Evolutionary conservation across 2,888 invertebrate genomes (phyloP).

Genomic region (Harpalus rubripes): DNA sequence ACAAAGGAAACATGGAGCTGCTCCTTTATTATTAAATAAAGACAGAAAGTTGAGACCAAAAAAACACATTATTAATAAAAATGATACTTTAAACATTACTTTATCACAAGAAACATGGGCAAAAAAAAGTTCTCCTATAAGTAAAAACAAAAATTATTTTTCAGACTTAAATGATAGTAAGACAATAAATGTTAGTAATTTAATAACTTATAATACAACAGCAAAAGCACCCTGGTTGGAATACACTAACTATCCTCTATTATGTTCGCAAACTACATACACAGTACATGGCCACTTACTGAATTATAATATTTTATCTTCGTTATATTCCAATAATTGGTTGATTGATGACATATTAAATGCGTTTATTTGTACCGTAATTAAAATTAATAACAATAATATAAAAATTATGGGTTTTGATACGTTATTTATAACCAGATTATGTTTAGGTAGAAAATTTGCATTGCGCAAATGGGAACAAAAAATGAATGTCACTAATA

Average conservation of each 20-base stretch:
- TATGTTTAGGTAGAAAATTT: conserved; percentile 3
- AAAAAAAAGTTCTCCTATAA: conserved; percentile 1
- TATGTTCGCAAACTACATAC: not conserved
- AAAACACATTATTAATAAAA: too few species aligned
- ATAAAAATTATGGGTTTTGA: not conserved
- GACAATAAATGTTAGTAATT: too few species aligned
- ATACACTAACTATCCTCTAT: not conserved
- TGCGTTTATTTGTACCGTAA: conserved; percentile 6
- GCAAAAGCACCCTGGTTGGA: not conserved
- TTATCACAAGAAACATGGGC: conserved; percentile 5
- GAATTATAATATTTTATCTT: not conserved
- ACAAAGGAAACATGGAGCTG: not conserved
- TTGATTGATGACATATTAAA: conserved; percentile 32
- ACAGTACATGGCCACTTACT: conserved; percentile 3
- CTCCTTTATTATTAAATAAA: too few species aligned
- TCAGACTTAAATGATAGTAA: not conserved
- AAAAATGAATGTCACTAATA: not conserved
- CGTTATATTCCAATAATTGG: not conserved
- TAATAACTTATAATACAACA: not conserved
- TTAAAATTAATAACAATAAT: not conserved
- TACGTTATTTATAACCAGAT: conserved; percentile 7
- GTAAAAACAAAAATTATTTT: not conserved
- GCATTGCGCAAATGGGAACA: not conserved
- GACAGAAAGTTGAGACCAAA: too few species aligned
- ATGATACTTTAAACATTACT: conserved; percentile 27